Base-by-base conservation (phyloP, 1,140 invertebrate species). In the Metaphire vulgaris region DNA sequence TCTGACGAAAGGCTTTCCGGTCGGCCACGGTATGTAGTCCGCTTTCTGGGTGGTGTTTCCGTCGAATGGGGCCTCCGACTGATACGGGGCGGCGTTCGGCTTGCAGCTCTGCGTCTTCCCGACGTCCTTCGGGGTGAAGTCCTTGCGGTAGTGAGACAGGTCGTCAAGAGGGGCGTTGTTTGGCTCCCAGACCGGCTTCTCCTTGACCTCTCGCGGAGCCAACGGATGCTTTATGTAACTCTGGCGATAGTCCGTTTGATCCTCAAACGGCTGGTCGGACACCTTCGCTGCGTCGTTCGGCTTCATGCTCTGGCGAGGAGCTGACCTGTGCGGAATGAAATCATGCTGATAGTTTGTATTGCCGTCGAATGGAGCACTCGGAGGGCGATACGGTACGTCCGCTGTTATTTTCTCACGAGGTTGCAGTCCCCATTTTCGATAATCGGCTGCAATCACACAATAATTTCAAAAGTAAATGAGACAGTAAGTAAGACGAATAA, bases 341-440 rank as follows among this genome's bases (percentile, higher is more conserved):
- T 86, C 83, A 69, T 82, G 81, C 73, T 84, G 83, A 74, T 85
- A 81, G 31, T 83, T 86, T 1, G 83, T 82, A 16, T 79, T 79
- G 41, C 85, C 85, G 75, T 87, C 84, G 77, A 87, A 87, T 74
- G 85, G 85, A 26, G 80, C 82, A 33, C 80, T 82, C 71, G 84
- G 82, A 28, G 79, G 72, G 74, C 86, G 86, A 1, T 83, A 82
- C 67, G 80, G 80, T 30, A 73, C 76, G 6, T 73, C 78, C 1
- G 80, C 76, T 71, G 80, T 80, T 30, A 74, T 76, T 69, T 79
- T 74, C 6, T 78, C 78, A 76, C 81, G 78, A 12, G 69, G 69
- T 33, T 71, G 28, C 0, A 33, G 32, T 30, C 32, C 69, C 69
- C 69, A 71, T n/a, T n/a, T 29, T 33, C n/a, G 31, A 33, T 71